Evolutionary conservation across 1,140 invertebrate species (phyloP), one percentile per base, ranked within the genome.

Genomic region (Conus betulinus): DNA sequence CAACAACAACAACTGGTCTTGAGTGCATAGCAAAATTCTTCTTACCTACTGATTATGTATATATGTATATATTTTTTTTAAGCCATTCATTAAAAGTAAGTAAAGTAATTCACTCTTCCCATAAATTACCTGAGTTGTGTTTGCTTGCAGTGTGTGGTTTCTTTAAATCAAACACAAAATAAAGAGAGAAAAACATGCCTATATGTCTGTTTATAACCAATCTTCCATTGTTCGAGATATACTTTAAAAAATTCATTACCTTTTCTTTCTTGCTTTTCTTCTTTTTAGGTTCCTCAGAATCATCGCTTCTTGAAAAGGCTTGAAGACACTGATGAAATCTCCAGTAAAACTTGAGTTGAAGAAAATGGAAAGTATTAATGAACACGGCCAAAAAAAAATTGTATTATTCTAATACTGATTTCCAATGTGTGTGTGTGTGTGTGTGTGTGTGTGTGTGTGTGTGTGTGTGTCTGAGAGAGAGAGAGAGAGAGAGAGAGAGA

Each of bases 241-340:
- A 63, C 13, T 25, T 83, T 82, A 5, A 15, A 20, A 71, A n/a
- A 13, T 52, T 20, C 53, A n/a, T 53, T 90, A 91, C 91, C 89
- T 90, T 87, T 53, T 87, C 83, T 85, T 86, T 89, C 60, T 88
- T 92, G n/a, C 85, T 71, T 74, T 90, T 91, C 60, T 92, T 92
- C 55, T 85, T 90, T n/a, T 79, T 63, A 51, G 92, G 92, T 67
- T 91, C 90, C 23, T 84, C 83, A 51, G 57, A 63, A 60, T 85
- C 60, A 10, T 87, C 84, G 20, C 11, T 17, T 2, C 7, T 71
- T 74, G 71, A 78, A 85, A 89, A 88, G 84, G 91, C 84, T 91
- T 91, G n/a, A 85, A 74, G n/a, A 53, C 53, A 25, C 76, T 87
- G 17, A 92, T 79, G 90, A 91, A 92, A 23, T 90, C 89, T 55